phyloP scores from a whole-genome alignment of 2,888 invertebrate species.

The Drosophila prolongata region DNA sequence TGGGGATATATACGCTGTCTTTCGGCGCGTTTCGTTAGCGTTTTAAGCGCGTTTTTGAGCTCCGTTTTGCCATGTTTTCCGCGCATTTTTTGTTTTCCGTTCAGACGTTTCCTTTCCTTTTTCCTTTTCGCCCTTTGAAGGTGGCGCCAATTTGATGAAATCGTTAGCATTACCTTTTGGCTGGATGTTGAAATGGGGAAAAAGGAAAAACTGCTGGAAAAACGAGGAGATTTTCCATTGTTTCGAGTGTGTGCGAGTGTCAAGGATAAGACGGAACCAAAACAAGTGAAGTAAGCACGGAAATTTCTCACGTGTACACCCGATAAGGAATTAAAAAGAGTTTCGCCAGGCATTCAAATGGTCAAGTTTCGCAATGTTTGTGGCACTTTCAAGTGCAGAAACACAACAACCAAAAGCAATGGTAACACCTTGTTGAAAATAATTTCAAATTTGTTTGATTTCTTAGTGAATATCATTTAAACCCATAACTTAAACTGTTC shows the following conservation, averaged over 20 bases:
- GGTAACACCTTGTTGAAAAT: too few relatives aligned
- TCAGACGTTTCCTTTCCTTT: neutral
- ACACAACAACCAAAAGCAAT: neutral
- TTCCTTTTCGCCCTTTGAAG: conserved; percentile 5
- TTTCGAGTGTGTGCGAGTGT: neutral
- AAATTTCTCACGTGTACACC: conserved; percentile 7
- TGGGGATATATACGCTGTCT: conserved; percentile 16
- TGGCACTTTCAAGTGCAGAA: neutral
- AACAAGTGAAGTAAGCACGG: neutral
- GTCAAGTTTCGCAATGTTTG: neutral
- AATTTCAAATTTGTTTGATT: too few relatives aligned
- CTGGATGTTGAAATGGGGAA: conserved; percentile 42
- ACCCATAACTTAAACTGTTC: too few relatives aligned
- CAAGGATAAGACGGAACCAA: neutral
- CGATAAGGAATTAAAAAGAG: conserved; percentile 5
- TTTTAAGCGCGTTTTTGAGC: conserved; percentile 15
- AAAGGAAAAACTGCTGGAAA: neutral
- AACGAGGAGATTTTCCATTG: neutral
- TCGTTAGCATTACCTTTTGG: conserved; percentile 63
- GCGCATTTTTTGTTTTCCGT: conserved; percentile 3
- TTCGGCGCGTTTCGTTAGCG: conserved; percentile 26
- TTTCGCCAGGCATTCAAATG: neutral
- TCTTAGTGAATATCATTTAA: too few relatives aligned
- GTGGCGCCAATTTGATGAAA: conserved; percentile 51
- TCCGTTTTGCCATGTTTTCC: conserved; percentile 9